Conservation (phyloP, 2,113 vertebrate species). For the Chloebia gouldiae region DNA sequence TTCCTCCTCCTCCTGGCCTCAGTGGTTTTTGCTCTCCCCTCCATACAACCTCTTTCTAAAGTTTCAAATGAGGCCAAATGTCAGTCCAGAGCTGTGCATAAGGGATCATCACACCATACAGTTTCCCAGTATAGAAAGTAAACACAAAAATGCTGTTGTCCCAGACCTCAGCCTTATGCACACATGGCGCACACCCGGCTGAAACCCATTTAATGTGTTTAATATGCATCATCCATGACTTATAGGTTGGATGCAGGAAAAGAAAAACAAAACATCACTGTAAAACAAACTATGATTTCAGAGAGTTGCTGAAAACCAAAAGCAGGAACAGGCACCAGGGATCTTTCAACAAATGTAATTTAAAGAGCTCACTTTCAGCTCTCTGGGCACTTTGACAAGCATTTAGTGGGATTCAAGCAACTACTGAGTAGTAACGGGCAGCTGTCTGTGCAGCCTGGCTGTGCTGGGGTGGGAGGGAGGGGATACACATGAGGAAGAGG, state of each 20-base stretch:
- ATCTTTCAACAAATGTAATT: slow-evolving; percentile 73
- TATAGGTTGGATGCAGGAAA: slow-evolving; percentile 57
- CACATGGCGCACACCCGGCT: background rate
- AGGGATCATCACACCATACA: background rate
- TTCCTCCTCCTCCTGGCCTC: background rate
- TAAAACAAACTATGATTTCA: slow-evolving; percentile 62
- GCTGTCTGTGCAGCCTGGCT: slow-evolving; percentile 6
- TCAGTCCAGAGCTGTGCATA: background rate
- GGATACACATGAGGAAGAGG: background rate
- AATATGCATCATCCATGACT: slow-evolving; percentile 45
- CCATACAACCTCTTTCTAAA: background rate
- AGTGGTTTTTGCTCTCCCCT: background rate
- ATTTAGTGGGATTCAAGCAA: slow-evolving; percentile 60
- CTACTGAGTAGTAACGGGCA: slow-evolving; percentile 49
- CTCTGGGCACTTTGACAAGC: slow-evolving; percentile 64
- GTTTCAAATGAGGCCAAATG: background rate
- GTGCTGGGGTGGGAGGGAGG: background rate
- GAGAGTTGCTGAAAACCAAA: slow-evolving; percentile 64
- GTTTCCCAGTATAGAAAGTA: background rate
- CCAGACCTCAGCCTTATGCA: slow-evolving; percentile 9
- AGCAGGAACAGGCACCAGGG: slow-evolving; percentile 59
- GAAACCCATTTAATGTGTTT: slow-evolving; percentile 52
- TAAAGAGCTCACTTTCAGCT: slow-evolving; percentile 63
- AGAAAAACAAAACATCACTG: slow-evolving; percentile 60
- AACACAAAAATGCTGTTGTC: background rate